Evolutionary conservation across 2,888 invertebrate species (phyloP).

Genomic region (Conops quadrifasciatus): DNA sequence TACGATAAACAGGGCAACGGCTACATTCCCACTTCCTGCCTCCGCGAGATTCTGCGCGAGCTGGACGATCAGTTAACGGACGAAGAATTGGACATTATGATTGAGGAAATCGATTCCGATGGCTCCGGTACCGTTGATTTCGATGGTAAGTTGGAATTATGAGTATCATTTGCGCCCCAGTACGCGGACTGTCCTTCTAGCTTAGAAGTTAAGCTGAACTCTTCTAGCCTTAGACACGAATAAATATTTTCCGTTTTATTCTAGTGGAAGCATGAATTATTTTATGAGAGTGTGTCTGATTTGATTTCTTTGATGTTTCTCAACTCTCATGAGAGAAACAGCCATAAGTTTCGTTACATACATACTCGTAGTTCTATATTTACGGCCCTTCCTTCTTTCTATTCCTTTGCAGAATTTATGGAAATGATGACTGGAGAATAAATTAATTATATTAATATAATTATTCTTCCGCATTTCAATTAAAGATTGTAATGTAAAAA

Average conservation of each 20-base stretch:
- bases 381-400: no score
- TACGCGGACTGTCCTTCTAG: no score
- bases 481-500: no score
- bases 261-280: slow-evolving; percentile 34
- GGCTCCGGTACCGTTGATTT: slow-evolving; percentile 99
- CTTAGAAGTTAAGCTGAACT: no score
- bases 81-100: slow-evolving; percentile 95
- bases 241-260: neutral
- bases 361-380: no score
- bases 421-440: slow-evolving; percentile 96
- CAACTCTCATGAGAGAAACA: no score
- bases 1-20: slow-evolving; percentile 98
- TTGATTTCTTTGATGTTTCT: no score
- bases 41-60: slow-evolving; percentile 93
- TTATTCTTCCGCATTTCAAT: no score
- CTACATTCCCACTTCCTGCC: slow-evolving; percentile 91
- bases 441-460: neutral
- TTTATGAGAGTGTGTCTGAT: no score
- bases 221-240: no score
- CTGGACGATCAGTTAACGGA: slow-evolving; percentile 95
- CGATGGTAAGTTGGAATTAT: slow-evolving; percentile 76
- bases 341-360: no score
- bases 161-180: neutral
- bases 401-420: slow-evolving; percentile 84
- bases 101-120: slow-evolving; percentile 97